Percentiles rank a stretch among this genome's conserved stretches.
Evolutionary conservation across 2,113 vertebrate genomes (phyloP).

Genomic region (Lagopus muta): DNA sequence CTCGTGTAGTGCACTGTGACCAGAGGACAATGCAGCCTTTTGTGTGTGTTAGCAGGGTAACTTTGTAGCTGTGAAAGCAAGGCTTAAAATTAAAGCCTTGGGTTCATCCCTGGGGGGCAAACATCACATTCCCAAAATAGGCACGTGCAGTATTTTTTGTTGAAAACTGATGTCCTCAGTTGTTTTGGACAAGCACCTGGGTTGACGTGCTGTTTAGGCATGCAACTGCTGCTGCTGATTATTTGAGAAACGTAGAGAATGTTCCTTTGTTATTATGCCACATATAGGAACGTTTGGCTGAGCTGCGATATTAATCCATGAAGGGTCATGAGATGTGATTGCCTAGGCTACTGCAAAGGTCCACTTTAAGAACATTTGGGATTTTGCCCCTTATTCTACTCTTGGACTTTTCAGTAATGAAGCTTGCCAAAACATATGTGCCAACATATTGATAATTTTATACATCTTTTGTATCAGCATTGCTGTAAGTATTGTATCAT

Average conservation of each 20-base stretch:
- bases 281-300: neutral
- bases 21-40: fast-evolving
- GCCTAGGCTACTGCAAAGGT: neutral
- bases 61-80: neutral
- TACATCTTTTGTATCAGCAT: neutral
- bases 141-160: neutral
- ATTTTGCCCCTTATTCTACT: neutral
- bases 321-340: neutral
- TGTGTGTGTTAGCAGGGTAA: neutral
- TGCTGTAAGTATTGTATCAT: neutral
- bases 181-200: neutral
- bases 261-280: neutral
- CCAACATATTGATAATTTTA: neutral
- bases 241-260: neutral
- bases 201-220: neutral
- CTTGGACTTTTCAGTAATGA: neutral
- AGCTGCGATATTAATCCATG: neutral
- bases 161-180: neutral
- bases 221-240: neutral
- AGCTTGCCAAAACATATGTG: neutral
- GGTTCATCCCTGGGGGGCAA: neutral
- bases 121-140: neutral
- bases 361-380: neutral
- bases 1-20: neutral
- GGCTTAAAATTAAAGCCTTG: neutral